Base-by-base conservation (phyloP, 2,888 invertebrate genomes). In the Epirrita christyi region DNA sequence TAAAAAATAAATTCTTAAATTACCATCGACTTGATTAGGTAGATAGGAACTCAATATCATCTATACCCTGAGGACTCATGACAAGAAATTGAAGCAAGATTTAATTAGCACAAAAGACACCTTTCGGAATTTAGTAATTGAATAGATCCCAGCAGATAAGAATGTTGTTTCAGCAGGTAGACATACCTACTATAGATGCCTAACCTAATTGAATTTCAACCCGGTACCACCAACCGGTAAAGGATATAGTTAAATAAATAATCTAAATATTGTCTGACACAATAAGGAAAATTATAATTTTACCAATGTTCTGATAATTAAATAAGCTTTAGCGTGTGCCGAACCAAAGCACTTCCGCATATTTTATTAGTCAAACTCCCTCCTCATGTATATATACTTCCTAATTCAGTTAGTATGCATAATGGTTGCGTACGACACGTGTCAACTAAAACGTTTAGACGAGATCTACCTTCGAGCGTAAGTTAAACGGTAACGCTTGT, bases 401-500 rank as follows among this genome's bases (percentile, higher is more conserved):
- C 28, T 47, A 50, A 54, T 28, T 51, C 38, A 50, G 43, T 55
- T 42, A 46, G 28, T 32, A 42, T 47, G 37, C 32, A 46, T 46
- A 43, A 50, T 37, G 47, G 36, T 47, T 21, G 47, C 55, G 59
- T 50, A 44, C 46, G 37, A 41, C 54, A 67, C 53, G 61, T 55
- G 66, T 64, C 55, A 68, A 67, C 54, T 55, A 64, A 68, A 61
- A 61, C 58, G 58, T 61, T 59, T 29, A 52, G 21, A 48, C 47
- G 21, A 21, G 66, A 68, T 70, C 64, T 55, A 64, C 61, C 67
- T 66, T 66, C 61, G 59, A 67, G 68, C 59, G 66, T 4, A 21
- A 21, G 21, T 21, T 21, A 21, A 21, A 4, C 21, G 21, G 21
- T 70, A 63, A 69, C 76, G 65, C 76, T 78, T 76, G n/a, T 78